Base-by-base conservation (phyloP, 2,888 invertebrate species). In the Synergus japonicus region DNA sequence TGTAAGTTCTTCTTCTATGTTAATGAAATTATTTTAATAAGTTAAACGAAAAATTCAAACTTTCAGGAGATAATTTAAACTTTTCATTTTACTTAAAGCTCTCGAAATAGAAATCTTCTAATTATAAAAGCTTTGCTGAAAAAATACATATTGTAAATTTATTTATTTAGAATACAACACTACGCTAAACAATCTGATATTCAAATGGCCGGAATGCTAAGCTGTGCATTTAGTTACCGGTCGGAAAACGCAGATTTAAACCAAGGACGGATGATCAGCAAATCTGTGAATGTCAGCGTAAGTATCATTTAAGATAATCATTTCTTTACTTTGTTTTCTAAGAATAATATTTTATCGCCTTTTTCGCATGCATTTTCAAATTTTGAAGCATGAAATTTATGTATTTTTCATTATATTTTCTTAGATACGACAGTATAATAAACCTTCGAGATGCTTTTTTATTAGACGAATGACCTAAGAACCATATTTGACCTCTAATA, bases 161-260 rank as follows among this genome's bases (percentile, higher is more conserved):
- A 3, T 18, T 18, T 79, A 83, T 92, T 83, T 92, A 96, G 96
- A 90, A 97, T 97, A 89, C 94, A 95, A 69, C 96, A 97, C 92
- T 97, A 96, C 90, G 97, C 97, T 0, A 94, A 94, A 85, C 94
- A 96, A 77, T 95, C 95, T 8, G 98, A 98, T 91, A 94, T 98
- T 18, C 99, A 99, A 93, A 98, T 97, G 92, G 97, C 98, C 4
- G 98, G 98, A 1, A 97, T 98, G 96, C 91, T 98, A 79, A 96
- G 97, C 83, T 98, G 98, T 90, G 95, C 97, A 1, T 98, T 98
- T 92, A 96, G 96, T 81, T 94, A 95, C 79, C 95, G 94, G 86
- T 94, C 94, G 64, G 94, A 94, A 81, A 92, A 93, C 13, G 92
- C 91, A 76, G 93, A 93, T 82, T 93, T 93, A 18, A 92, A 93